phyloP scores from a whole-genome alignment of 2,113 vertebrate species.

The Colistium nudipinnis region DNA sequence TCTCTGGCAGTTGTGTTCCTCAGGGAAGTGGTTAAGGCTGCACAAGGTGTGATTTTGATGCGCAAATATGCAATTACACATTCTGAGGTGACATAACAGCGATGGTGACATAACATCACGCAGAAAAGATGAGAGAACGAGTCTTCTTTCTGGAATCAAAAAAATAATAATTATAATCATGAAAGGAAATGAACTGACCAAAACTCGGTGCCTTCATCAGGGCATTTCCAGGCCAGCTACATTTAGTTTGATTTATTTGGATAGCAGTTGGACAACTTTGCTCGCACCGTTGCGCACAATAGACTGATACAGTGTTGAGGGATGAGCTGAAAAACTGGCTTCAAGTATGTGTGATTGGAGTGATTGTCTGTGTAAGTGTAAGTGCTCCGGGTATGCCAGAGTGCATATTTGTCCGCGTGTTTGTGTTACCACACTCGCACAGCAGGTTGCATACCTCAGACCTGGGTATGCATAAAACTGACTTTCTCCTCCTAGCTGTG shows the following conservation, averaged over 20 bases:
- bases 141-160: too few relatives aligned
- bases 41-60: not conserved
- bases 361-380: not conserved
- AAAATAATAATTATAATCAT: too few relatives aligned
- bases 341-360: constrained; percentile 9
- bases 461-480: constrained; percentile 36
- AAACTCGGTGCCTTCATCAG: not conserved
- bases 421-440: constrained; percentile 41
- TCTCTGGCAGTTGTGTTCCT: not conserved
- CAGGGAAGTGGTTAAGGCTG: not conserved
- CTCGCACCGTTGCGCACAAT: constrained; percentile 23
- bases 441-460: constrained; percentile 52
- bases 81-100: too few relatives aligned
- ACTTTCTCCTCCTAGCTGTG: constrained; percentile 35
- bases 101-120: too few relatives aligned
- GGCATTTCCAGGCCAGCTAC: not conserved
- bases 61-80: not conserved
- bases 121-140: too few relatives aligned
- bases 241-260: constrained; percentile 24
- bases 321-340: constrained; percentile 64
- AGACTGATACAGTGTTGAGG: constrained; percentile 29
- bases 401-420: constrained; percentile 25
- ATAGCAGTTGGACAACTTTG: constrained; percentile 14
- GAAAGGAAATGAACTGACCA: too few relatives aligned
- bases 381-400: constrained; percentile 8